Conservation (phyloP, 2,113 vertebrate genomes). For the Heterochromis multidens region DNA sequence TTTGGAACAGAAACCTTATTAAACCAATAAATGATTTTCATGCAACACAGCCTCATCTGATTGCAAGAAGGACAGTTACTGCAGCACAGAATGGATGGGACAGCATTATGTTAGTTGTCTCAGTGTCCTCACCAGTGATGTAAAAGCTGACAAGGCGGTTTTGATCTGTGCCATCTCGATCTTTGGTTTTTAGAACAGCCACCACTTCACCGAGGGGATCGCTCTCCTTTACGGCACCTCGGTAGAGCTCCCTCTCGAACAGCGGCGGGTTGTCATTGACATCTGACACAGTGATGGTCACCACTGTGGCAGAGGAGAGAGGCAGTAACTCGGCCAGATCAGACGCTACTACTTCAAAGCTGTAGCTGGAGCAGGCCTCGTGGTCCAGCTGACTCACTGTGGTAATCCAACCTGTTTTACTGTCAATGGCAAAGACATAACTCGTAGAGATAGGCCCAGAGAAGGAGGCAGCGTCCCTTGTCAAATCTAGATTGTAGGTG, state of each 20-base stretch:
- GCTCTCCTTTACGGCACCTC: constrained; percentile 87
- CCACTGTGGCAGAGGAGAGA: constrained; percentile 84
- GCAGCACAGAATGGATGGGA: not conserved
- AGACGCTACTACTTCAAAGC: constrained; percentile 88
- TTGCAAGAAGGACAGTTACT: not conserved
- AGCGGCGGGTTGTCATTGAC: constrained; percentile 91
- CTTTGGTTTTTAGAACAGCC: constrained; percentile 87
- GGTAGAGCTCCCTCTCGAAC: constrained; percentile 86
- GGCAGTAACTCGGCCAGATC: constrained; percentile 87
- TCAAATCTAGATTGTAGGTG: constrained; percentile 71
- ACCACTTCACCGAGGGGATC: constrained; percentile 92
- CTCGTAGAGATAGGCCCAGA: not conserved
- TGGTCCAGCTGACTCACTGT: constrained; percentile 89
- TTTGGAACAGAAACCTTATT: not conserved
- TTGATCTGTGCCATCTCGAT: constrained; percentile 85
- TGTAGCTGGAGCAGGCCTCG: constrained; percentile 85
- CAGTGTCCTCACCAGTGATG: constrained; percentile 82
- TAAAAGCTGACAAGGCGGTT: constrained; percentile 94
- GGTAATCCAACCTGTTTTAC: constrained; percentile 96
- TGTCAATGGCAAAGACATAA: constrained; percentile 83
- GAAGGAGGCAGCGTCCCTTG: not conserved
- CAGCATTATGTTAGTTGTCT: not conserved
- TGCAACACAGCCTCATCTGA: not conserved
- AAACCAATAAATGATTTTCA: not conserved
- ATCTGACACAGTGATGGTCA: constrained; percentile 89